A percentile compares a stretch with the other conserved stretches of the same genome.
Evolutionary conservation across 2,797 vertebrate species (phyloP).

Genomic region (Pristis pectinata): DNA sequence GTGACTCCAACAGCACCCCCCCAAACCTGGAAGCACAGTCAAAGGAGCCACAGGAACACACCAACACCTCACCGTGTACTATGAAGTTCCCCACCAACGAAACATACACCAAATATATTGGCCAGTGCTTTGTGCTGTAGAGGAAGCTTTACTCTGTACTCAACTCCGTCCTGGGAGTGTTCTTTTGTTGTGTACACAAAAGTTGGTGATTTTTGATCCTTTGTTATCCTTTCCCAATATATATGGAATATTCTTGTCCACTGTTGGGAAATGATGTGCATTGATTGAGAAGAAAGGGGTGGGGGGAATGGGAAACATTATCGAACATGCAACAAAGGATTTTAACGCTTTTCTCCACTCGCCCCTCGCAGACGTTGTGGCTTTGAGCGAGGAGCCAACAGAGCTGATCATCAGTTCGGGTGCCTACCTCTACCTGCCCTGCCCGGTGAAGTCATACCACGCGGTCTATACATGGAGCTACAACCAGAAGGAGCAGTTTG

Average conservation of each 20-base stretch:
- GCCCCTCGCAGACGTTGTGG: constrained; percentile 44
- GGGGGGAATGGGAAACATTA: not conserved
- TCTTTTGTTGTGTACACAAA: no score
- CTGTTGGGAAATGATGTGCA: not conserved
- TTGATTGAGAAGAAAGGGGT: not conserved
- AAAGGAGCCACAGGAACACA: no score
- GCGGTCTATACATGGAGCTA: constrained; percentile 69
- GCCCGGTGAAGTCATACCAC: constrained; percentile 68
- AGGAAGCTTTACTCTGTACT: no score
- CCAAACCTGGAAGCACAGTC: no score
- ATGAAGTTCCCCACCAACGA: no score
- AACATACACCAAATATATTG: no score
- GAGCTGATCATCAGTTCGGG: constrained; percentile 60
- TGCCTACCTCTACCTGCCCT: constrained; percentile 63
- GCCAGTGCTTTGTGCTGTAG: no score
- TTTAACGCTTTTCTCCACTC: not conserved
- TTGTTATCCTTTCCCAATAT: not conserved
- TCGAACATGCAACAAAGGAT: not conserved
- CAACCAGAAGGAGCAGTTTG: constrained; percentile 57
- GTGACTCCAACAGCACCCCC: no score
- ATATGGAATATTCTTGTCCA: not conserved
- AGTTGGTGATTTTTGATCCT: no score
- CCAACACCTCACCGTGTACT: no score
- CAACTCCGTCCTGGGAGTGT: no score
- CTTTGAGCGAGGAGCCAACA: constrained; percentile 44